phyloP scores from a whole-genome alignment of 2,113 vertebrate species.

The Atherinomorus stipes region DNA sequence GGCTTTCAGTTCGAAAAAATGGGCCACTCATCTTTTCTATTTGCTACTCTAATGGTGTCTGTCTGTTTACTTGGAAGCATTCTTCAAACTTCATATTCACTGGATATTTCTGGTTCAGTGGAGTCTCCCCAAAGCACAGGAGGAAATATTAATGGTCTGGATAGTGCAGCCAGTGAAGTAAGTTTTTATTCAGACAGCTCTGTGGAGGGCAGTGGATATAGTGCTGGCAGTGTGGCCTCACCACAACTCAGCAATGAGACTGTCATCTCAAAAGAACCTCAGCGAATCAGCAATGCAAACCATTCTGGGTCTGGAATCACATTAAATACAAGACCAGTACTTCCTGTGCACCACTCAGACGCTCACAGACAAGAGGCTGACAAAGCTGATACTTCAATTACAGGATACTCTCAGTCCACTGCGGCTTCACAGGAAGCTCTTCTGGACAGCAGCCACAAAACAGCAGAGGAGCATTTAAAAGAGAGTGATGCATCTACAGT shows the following conservation, averaged over 20 bases:
- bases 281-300: neutral
- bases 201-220: conserved; percentile 45
- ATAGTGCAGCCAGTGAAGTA: conserved; percentile 5
- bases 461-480: conserved; percentile 9
- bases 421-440: conserved; percentile 31
- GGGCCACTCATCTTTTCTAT: conserved; percentile 27
- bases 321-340: conserved; percentile 22
- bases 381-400: conserved; percentile 28
- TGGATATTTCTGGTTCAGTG: conserved; percentile 1
- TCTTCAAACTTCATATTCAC: conserved; percentile 29
- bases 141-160: neutral
- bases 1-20: conserved; percentile 42
- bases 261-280: conserved; percentile 3
- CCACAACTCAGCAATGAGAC: conserved; percentile 13
- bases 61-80: conserved; percentile 47
- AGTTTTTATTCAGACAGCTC: conserved; percentile 23
- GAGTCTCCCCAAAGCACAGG: neutral
- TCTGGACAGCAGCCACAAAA: conserved; percentile 16
- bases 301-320: conserved; percentile 23
- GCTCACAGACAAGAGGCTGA: conserved; percentile 20
- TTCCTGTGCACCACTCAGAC: conserved; percentile 6
- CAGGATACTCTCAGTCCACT: conserved; percentile 28
- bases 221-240: neutral
- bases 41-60: conserved; percentile 26
- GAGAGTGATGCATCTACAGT: conserved; percentile 6